Evolutionary conservation across 2,113 vertebrate genomes (phyloP).

Genomic region (Neodon shergylaensis): DNA sequence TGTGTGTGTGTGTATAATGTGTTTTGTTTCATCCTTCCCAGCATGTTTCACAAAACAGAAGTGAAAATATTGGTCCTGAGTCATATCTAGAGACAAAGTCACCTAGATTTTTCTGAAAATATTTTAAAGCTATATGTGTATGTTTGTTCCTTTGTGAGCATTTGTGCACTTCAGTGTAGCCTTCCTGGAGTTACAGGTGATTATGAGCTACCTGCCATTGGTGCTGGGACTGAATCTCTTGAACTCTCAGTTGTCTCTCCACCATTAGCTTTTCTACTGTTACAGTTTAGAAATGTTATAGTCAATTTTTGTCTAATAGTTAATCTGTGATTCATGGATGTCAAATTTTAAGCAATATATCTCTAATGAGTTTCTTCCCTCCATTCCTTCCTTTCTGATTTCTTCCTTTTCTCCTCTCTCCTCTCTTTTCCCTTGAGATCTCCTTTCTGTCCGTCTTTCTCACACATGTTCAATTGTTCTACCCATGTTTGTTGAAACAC

Average conservation of each 20-base stretch:
- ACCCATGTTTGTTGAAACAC: not conserved
- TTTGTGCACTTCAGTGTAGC: not conserved
- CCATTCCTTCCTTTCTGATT: not conserved
- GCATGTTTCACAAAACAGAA: not conserved
- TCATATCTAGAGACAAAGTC: not conserved
- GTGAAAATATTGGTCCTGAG: not conserved
- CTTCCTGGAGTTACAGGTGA: not conserved
- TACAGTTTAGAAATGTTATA: not conserved
- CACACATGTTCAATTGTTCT: not conserved
- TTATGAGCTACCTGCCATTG: not conserved
- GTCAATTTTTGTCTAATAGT: not conserved
- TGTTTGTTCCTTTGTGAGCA: not conserved
- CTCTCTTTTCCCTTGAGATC: too few relatives aligned
- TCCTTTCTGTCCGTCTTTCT: not conserved
- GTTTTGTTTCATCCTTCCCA: not conserved
- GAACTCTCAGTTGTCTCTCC: not conserved
- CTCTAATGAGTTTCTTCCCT: not conserved
- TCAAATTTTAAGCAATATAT: not conserved
- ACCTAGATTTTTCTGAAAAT: not conserved
- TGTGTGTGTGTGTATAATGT: too few relatives aligned
- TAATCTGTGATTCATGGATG: not conserved
- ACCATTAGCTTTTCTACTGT: not conserved
- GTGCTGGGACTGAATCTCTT: not conserved
- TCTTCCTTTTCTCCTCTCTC: not conserved
- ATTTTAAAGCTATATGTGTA: not conserved